These are phyloP conservation scores for Seira ritae DNA, from an alignment of 2,888 invertebrate species.

Conservation along the genomic window DNA sequence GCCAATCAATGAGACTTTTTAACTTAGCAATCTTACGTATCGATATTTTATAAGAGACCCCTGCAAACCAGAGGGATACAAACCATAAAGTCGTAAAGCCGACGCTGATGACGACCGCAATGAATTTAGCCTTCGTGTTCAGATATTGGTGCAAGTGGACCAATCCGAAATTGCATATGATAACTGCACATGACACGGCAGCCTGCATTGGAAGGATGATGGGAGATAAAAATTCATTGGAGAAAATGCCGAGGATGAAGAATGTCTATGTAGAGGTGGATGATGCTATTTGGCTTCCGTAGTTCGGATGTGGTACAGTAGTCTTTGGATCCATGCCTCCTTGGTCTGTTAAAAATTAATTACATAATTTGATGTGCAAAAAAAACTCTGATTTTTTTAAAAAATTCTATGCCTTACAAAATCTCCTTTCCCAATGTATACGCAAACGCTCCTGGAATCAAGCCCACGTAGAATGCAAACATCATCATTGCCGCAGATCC, in stretches of 20 bases:
- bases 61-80: background rate
- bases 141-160: background rate
- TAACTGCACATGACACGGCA: background rate
- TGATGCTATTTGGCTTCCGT: background rate
- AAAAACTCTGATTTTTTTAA: too few relatives aligned
- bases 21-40: background rate
- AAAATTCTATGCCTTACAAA: background rate
- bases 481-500: background rate
- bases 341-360: background rate
- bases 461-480: background rate
- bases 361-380: background rate
- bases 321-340: background rate
- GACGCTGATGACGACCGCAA: background rate
- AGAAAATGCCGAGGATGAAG: background rate
- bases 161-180: background rate
- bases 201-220: background rate
- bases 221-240: background rate
- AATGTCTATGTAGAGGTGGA: background rate
- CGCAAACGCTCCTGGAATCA: background rate
- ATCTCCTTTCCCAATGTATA: background rate
- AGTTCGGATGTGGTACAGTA: background rate
- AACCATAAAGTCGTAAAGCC: background rate
- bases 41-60: background rate
- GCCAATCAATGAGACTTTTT: background rate
- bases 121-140: background rate